phyloP scores from a whole-genome alignment of 2,797 vertebrate species.

The Onychomys torridus region DNA sequence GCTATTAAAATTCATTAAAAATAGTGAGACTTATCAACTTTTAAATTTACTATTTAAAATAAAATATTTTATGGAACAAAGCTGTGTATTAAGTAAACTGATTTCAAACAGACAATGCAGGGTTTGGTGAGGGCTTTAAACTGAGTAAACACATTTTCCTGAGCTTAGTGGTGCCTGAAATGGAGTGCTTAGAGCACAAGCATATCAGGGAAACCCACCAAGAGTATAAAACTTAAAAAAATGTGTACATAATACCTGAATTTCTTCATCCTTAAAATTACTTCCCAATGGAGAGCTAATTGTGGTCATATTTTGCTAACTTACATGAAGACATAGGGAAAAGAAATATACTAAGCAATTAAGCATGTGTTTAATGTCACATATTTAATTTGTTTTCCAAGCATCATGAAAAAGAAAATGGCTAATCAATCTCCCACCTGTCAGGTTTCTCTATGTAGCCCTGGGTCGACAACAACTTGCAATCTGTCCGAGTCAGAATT shows the following conservation, averaged over 20 bases:
- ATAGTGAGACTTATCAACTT: background rate
- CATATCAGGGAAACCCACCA: background rate
- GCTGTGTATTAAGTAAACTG: background rate
- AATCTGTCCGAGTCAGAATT: background rate
- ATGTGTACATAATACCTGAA: background rate
- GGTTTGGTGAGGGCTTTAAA: background rate
- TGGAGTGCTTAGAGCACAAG: background rate
- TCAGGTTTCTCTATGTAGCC: too few species aligned
- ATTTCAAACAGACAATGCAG: background rate
- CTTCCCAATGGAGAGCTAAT: background rate
- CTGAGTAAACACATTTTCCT: background rate
- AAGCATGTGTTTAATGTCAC: background rate
- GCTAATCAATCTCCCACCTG: background rate
- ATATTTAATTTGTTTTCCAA: conserved; percentile 6
- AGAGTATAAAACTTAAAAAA: conserved; percentile 39
- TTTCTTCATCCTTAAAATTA: conserved; percentile 39
- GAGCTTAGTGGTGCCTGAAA: background rate
- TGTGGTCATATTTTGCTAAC: background rate
- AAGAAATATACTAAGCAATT: background rate
- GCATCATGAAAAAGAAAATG: background rate
- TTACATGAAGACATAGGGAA: background rate
- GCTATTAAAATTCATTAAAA: background rate
- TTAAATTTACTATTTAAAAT: conserved; percentile 36
- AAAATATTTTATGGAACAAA: background rate
- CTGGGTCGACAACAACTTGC: background rate